Percentiles rank a stretch among this genome's conserved stretches.
phyloP scores from a whole-genome alignment of 35 echinoderm and acorn worm genomes.

The Heliocidaris tuberculata region DNA sequence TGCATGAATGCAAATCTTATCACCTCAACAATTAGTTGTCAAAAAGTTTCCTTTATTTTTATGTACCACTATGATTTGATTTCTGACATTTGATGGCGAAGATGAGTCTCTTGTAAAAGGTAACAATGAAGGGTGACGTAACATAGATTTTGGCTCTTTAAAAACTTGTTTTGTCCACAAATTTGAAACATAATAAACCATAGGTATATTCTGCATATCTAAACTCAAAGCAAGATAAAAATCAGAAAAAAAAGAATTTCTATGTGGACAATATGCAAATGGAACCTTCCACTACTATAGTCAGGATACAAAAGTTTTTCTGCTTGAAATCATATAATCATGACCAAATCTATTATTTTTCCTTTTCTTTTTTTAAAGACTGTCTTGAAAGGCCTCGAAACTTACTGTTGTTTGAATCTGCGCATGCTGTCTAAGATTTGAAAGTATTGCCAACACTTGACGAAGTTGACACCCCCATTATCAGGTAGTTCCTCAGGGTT shows the following conservation, averaged over 20 bases:
- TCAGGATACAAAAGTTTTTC: background rate
- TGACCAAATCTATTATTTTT: too few relatives aligned
- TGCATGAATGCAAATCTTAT: background rate
- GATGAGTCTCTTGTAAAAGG: conserved; percentile 29
- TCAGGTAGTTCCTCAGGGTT: conserved; percentile 83
- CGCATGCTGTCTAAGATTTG: conserved; percentile 96
- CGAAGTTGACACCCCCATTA: conserved; percentile 80
- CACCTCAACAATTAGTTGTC: background rate
- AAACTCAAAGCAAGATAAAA: too few relatives aligned
- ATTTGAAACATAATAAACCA: too few relatives aligned
- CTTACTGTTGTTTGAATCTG: conserved; percentile 98
- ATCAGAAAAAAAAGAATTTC: too few relatives aligned
- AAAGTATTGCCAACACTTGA: conserved; percentile 95
- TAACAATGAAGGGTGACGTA: too few relatives aligned
- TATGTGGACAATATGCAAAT: too few relatives aligned
- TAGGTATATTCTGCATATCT: too few relatives aligned
- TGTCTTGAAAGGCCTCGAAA: background rate
- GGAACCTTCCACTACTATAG: too few relatives aligned
- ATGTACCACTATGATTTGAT: background rate
- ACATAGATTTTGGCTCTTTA: too few relatives aligned
- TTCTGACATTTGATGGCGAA: too few relatives aligned
- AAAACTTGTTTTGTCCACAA: too few relatives aligned
- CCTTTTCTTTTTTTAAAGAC: background rate
- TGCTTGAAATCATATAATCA: too few relatives aligned
- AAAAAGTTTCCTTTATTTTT: background rate